These are phyloP conservation scores for Cosmorhoe ocellata DNA, from an alignment of 2,888 invertebrate genomes.

Conservation along the genomic window DNA sequence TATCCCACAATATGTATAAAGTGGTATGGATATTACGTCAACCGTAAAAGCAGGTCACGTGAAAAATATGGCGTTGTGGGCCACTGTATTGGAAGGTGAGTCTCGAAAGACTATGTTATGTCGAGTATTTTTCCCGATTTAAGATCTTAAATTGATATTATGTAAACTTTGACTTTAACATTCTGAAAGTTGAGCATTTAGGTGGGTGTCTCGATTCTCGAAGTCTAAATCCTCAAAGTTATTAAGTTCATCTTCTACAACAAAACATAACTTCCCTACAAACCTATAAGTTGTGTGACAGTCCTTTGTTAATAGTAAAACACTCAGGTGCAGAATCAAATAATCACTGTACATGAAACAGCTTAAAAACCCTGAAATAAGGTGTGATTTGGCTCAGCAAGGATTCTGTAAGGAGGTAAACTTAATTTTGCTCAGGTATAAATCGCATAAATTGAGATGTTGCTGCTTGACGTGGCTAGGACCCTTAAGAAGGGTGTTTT, in stretches of 20 bases:
- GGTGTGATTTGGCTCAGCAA: slow-evolving; percentile 25
- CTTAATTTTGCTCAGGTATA: slow-evolving; percentile 34
- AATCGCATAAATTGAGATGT: slow-evolving; percentile 45
- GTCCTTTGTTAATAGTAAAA: slow-evolving; percentile 31
- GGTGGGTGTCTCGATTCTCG: no score
- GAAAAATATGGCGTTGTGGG: slow-evolving; percentile 15
- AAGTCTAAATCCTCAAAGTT: no score
- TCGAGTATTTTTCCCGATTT: no score
- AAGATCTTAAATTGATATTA: no score
- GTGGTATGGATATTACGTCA: slow-evolving; percentile 15
- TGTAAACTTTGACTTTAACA: no score
- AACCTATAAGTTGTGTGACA: slow-evolving; percentile 23
- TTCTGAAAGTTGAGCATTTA: no score
- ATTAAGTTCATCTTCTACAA: no score
- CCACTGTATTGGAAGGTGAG: no score
- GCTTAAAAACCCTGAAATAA: background rate
- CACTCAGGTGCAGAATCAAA: slow-evolving; percentile 8
- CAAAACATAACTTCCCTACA: no score
- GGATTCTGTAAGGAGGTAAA: slow-evolving; percentile 22
- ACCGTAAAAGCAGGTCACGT: slow-evolving; percentile 40
- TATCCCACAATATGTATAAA: no score
- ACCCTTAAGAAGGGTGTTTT: slow-evolving; percentile 31
- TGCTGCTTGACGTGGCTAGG: slow-evolving; percentile 29
- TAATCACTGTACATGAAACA: slow-evolving; percentile 3
- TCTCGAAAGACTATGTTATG: no score